Evolutionary conservation across 2,113 vertebrate genomes (phyloP).

Genomic region (Epinephelus moara): DNA sequence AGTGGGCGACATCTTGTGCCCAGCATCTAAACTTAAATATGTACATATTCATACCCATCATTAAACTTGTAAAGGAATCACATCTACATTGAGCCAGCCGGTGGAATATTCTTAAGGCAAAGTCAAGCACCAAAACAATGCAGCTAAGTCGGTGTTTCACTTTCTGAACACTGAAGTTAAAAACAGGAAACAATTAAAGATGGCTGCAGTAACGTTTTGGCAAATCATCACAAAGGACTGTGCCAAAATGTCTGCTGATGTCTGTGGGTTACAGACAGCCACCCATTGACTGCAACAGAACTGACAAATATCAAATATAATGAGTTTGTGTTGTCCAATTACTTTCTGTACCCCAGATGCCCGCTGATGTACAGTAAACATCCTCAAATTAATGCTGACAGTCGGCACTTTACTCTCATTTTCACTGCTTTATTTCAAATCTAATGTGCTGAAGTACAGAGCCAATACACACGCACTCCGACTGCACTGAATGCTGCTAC

Average conservation of each 20-base stretch:
- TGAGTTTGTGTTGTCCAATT: conserved; percentile 18
- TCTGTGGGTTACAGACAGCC: conserved; percentile 3
- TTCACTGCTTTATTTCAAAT: conserved; percentile 20
- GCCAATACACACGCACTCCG: background rate
- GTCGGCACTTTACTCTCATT: conserved; percentile 19
- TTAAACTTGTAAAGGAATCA: background rate
- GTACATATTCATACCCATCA: background rate
- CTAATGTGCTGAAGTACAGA: conserved; percentile 2
- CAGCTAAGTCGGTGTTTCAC: background rate
- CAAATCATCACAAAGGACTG: background rate
- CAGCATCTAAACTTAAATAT: background rate
- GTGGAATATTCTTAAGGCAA: background rate
- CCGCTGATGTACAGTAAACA: conserved; percentile 17
- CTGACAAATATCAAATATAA: conserved; percentile 35
- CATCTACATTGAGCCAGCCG: background rate
- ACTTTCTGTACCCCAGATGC: conserved; percentile 4
- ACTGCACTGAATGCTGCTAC: background rate
- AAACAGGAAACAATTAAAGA: background rate
- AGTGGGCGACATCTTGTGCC: background rate
- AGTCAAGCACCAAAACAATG: background rate
- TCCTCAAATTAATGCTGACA: conserved; percentile 29
- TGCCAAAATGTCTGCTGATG: conserved; percentile 22
- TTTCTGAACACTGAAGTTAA: conserved; percentile 2
- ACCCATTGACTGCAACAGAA: conserved; percentile 13
- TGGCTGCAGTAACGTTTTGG: conserved; percentile 11